These are phyloP conservation scores for Coelopa pilipes DNA, from an alignment of 2,888 invertebrate species.

Conservation along the genomic window DNA sequence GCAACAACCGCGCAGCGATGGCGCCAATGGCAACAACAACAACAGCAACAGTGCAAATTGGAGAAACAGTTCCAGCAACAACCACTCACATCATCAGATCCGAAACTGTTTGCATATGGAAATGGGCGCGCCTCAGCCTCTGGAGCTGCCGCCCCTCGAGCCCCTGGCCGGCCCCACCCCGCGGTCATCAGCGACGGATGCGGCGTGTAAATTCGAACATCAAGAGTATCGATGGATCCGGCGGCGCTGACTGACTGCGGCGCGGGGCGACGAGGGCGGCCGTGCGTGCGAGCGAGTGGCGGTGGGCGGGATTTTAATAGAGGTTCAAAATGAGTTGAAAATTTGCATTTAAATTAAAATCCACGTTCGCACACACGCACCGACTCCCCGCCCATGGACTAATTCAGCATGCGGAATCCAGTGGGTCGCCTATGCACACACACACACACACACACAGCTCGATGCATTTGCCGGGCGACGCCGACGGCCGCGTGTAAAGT, in stretches of 20 bases:
- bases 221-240: slow-evolving; percentile 24
- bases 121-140: neutral
- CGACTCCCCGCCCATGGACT: neutral
- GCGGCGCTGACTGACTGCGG: neutral
- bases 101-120: slow-evolving; percentile 27
- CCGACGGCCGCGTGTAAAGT: slow-evolving; percentile 37
- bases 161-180: neutral
- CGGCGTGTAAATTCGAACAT: slow-evolving; percentile 26
- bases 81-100: neutral
- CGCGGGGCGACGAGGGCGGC: neutral
- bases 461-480: neutral
- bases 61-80: no score
- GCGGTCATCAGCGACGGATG: slow-evolving; percentile 15
- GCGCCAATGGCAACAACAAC: slow-evolving; percentile 5
- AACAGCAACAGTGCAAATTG: neutral
- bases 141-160: neutral
- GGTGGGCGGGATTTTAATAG: slow-evolving; percentile 37
- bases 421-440: no score
- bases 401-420: no score
- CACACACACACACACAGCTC: no score
- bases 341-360: slow-evolving; percentile 54
- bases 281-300: neutral
- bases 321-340: slow-evolving; percentile 52
- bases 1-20: neutral
- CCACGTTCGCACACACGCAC: slow-evolving; percentile 18